Evolutionary conservation across 1,140 invertebrate species (phyloP).

Genomic region (Halyomorpha halys): DNA sequence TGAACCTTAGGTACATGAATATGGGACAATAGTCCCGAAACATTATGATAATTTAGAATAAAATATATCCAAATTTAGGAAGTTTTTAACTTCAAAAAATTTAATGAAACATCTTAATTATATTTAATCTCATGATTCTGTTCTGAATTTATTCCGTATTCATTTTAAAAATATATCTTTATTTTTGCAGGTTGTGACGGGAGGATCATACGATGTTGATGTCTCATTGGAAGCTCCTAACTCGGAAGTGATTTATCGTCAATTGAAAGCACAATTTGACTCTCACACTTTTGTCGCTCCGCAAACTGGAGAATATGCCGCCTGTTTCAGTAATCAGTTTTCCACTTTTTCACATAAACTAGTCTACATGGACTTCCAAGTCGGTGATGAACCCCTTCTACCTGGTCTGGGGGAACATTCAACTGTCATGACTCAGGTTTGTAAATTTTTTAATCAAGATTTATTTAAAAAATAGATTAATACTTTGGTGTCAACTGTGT

Average conservation of each 20-base stretch:
- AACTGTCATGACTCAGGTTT: conserved; percentile 90
- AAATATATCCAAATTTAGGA: too few relatives aligned
- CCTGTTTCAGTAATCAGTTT: conserved; percentile 99
- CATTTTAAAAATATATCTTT: not conserved
- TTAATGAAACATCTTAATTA: too few relatives aligned
- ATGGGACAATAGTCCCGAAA: too few relatives aligned
- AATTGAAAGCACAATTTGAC: conserved; percentile 90
- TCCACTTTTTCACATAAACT: conserved; percentile 99
- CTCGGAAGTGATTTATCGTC: conserved; percentile 81
- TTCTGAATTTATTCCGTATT: too few relatives aligned
- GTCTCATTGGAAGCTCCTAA: conserved; percentile 81
- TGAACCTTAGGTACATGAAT: too few relatives aligned
- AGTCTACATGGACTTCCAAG: conserved; percentile 97
- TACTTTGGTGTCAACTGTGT: too few relatives aligned
- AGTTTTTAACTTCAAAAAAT: too few relatives aligned
- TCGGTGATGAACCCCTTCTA: conserved; percentile 79
- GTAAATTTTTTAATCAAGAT: too few relatives aligned
- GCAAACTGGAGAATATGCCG: conserved; percentile 64
- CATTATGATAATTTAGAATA: too few relatives aligned
- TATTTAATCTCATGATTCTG: too few relatives aligned
- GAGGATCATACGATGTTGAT: conserved; percentile 98
- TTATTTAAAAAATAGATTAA: too few relatives aligned
- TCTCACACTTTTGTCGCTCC: conserved; percentile 75
- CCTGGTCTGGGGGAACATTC: conserved; percentile 79
- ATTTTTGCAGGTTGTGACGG: conserved; percentile 86